Percentiles rank a stretch among this genome's conserved stretches.
phyloP scores from a whole-genome alignment of 2,888 invertebrate species.

The Ceramica pisi region DNA sequence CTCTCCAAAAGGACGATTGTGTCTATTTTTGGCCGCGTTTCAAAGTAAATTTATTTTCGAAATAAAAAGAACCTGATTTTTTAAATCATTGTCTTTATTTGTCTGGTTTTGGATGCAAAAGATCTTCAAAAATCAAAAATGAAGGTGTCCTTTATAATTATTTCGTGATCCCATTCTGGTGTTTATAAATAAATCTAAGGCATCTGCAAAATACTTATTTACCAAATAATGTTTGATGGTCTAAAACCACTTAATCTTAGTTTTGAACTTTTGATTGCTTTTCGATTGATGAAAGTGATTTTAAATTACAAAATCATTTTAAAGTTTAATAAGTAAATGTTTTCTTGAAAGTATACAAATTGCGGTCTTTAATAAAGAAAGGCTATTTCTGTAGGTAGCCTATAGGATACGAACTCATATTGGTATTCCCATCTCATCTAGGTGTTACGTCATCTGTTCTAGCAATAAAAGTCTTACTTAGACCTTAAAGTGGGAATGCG shows the following conservation, averaged over 20 bases:
- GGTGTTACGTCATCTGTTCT: conserved; percentile 14
- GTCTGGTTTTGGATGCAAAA: not conserved
- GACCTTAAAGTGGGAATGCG: conserved; percentile 4
- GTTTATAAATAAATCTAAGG: not conserved
- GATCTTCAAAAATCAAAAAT: not conserved
- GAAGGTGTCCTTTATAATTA: not conserved
- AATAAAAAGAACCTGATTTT: not conserved
- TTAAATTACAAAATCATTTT: conserved; percentile 20
- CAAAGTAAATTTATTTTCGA: conserved; percentile 18
- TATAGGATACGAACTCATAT: not conserved
- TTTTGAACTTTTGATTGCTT: conserved; percentile 48
- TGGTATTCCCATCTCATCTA: conserved; percentile 5
- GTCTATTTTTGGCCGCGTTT: conserved; percentile 4
- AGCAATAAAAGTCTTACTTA: conserved; percentile 1
- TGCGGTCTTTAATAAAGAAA: not conserved
- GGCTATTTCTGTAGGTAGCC: not conserved
- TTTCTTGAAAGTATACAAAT: not conserved
- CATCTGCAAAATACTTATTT: conserved; percentile 22
- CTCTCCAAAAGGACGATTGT: not conserved
- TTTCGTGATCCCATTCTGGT: not conserved
- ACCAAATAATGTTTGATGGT: conserved; percentile 32
- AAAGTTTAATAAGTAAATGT: conserved; percentile 13
- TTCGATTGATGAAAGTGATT: conserved; percentile 47
- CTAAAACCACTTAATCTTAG: conserved; percentile 40
- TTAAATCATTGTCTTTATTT: not conserved